These are phyloP conservation scores for Araneus ventricosus DNA, from an alignment of 1,140 invertebrate species.

Conservation along the genomic window DNA sequence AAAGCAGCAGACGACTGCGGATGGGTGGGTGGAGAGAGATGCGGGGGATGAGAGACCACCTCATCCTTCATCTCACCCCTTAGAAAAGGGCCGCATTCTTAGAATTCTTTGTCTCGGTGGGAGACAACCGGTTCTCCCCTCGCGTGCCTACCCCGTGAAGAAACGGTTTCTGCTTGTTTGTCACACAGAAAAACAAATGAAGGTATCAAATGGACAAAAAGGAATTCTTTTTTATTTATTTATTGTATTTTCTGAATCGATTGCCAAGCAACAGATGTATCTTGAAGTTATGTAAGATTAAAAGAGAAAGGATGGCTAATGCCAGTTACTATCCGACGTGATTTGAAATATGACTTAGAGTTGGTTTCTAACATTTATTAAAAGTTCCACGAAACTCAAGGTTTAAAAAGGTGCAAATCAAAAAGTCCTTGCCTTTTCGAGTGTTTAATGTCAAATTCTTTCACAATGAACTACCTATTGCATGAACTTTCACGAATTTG, in stretches of 20 bases:
- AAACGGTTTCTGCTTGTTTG: conserved; percentile 6
- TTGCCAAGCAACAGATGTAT: background rate
- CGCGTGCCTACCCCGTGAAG: background rate
- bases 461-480: no score
- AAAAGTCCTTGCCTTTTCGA: no score
- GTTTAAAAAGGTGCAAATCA: no score
- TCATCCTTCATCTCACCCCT: conserved; percentile 26
- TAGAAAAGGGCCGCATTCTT: conserved; percentile 26
- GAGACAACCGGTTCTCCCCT: background rate
- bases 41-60: background rate
- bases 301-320: background rate
- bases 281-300: background rate
- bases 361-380: no score
- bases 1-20: background rate
- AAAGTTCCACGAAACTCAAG: no score
- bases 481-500: no score
- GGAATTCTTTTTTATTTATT: no score
- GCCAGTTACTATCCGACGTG: background rate
- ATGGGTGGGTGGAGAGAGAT: background rate
- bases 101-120: conserved; percentile 1
- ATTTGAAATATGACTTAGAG: no score
- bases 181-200: background rate
- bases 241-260: background rate
- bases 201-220: background rate
- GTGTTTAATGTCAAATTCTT: no score